These are phyloP conservation scores for Chouioia cunea DNA, from an alignment of 2,888 invertebrate species.

Conservation along the genomic window DNA sequence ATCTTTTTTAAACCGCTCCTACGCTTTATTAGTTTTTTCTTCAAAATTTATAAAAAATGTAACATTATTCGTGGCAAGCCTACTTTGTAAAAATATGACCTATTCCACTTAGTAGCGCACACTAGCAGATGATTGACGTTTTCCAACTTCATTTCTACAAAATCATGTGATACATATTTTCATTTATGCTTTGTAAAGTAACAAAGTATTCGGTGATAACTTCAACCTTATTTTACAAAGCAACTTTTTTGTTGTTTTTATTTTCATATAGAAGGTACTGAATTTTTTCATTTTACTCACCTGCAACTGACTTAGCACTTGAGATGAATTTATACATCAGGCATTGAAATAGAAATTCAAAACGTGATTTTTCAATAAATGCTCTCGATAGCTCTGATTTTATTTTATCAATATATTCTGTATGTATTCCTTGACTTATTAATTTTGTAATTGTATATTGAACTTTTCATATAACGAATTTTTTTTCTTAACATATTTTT, in stretches of 20 bases:
- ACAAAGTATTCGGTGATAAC: slow-evolving; percentile 24
- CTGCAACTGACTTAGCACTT: slow-evolving; percentile 43
- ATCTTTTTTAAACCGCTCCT: slow-evolving; percentile 31
- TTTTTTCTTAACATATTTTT: slow-evolving; percentile 3
- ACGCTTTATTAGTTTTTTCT: slow-evolving; percentile 24
- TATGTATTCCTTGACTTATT: slow-evolving; percentile 29
- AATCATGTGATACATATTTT: slow-evolving; percentile 31
- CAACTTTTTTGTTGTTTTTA: slow-evolving; percentile 17
- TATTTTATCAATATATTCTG: slow-evolving; percentile 10
- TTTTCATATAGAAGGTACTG: slow-evolving; percentile 38
- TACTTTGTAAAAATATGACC: slow-evolving; percentile 31
- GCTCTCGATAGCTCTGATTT: slow-evolving; percentile 30
- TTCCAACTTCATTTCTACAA: slow-evolving; percentile 7
- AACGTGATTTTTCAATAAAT: slow-evolving; percentile 32
- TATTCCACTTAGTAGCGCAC: slow-evolving; percentile 12
- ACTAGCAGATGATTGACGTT: slow-evolving; percentile 17
- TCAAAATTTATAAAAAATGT: slow-evolving; percentile 21
- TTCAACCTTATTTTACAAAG: slow-evolving; percentile 38
- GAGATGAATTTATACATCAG: slow-evolving; percentile 41
- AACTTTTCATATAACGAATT: neutral
- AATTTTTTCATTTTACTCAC: slow-evolving; percentile 48
- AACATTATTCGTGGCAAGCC: slow-evolving; percentile 27
- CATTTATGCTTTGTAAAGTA: slow-evolving; percentile 22
- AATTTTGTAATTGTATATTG: slow-evolving; percentile 6
- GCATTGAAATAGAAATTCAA: slow-evolving; percentile 34